Conservation (phyloP, 2,797 vertebrate species). For the Anomalospiza imberbis region DNA sequence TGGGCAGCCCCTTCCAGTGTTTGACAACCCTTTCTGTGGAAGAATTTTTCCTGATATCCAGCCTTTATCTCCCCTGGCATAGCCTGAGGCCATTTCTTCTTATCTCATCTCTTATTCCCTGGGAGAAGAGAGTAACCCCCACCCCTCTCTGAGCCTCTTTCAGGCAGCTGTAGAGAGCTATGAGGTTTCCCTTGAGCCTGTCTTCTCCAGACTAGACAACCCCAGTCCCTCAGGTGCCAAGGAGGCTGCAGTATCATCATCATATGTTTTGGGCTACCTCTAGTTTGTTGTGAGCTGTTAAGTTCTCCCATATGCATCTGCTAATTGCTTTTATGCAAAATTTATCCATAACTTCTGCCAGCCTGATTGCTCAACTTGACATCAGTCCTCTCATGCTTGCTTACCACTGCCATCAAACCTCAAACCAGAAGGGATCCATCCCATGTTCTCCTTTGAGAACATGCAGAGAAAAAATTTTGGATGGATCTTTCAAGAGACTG, state of each 20-base stretch:
- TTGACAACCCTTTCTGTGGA: background rate
- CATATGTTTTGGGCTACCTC: background rate
- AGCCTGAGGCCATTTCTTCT: background rate
- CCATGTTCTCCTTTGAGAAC: background rate
- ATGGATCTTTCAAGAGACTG: background rate
- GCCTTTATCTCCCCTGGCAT: accelerated
- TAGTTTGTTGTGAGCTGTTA: background rate
- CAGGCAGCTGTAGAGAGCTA: background rate
- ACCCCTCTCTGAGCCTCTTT: background rate
- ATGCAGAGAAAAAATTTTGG: background rate
- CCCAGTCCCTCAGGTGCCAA: background rate
- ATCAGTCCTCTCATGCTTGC: accelerated
- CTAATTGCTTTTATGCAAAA: background rate
- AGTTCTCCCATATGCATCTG: background rate
- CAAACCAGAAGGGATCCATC: background rate
- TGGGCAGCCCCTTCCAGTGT: background rate
- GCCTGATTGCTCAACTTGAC: background rate
- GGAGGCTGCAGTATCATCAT: accelerated
- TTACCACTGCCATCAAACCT: background rate
- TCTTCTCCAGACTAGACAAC: background rate
- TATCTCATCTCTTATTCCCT: background rate
- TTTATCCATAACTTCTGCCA: background rate
- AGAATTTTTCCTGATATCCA: background rate
- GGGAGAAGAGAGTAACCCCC: accelerated
- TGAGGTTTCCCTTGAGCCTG: background rate